phyloP scores from a whole-genome alignment of 2,797 vertebrate species.

The Phyllotis vaccarum region DNA sequence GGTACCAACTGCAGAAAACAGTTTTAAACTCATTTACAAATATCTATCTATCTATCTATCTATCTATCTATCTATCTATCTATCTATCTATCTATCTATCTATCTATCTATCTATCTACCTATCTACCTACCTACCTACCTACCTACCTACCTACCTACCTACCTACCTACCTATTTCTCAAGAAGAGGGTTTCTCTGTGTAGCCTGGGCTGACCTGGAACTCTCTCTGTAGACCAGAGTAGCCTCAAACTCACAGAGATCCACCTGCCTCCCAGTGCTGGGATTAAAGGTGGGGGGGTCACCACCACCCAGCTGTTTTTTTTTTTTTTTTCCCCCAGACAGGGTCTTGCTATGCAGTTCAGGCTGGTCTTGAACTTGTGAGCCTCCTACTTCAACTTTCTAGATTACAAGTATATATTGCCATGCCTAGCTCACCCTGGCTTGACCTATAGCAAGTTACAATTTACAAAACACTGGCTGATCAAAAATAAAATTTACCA shows the following conservation, averaged over 20 bases:
- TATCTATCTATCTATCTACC: no score
- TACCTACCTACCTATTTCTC: no score
- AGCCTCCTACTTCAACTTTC: not conserved
- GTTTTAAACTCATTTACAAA: conserved; percentile 11
- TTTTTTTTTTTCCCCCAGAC: not conserved
- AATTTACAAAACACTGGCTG: conserved; percentile 32
- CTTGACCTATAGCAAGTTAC: not conserved
- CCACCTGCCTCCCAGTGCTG: not conserved
- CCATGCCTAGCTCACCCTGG: not conserved
- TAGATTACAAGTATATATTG: not conserved
- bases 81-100: no score
- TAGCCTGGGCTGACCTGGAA: not conserved
- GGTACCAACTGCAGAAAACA: not conserved
- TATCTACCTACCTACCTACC: no score
- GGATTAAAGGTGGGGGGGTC: not conserved
- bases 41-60: no score
- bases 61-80: no score
- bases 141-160: no score
- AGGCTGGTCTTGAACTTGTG: not conserved
- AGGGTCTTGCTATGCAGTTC: not conserved
- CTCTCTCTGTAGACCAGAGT: not conserved
- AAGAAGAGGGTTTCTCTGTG: not conserved
- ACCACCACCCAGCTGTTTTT: not conserved
- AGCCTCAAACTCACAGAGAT: not conserved
- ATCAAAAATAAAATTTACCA: conserved; percentile 65